Percentiles rank a stretch among this genome's conserved stretches.
Evolutionary conservation across 1,140 invertebrate genomes (phyloP).

Genomic region (Trichonephila clavipes): DNA sequence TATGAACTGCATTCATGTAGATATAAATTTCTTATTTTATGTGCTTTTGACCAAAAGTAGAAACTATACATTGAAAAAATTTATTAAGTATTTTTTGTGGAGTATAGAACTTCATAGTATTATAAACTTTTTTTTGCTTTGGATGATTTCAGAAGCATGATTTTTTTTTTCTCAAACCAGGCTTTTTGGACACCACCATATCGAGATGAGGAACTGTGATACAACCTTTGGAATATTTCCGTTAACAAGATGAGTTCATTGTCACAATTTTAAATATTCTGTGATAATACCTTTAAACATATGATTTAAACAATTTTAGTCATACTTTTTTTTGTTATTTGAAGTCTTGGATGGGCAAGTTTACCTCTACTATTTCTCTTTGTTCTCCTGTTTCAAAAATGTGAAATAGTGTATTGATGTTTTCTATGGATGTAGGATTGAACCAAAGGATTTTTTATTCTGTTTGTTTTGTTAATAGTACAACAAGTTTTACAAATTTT

Average conservation of each 20-base stretch:
- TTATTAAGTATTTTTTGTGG: too few relatives aligned
- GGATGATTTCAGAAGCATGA: too few relatives aligned
- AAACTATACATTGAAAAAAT: too few relatives aligned
- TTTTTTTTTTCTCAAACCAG: not conserved
- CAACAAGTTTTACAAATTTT: not conserved
- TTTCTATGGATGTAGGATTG: conserved; percentile 17
- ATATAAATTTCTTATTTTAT: too few relatives aligned
- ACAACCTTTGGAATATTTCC: conserved; percentile 20
- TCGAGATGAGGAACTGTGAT: conserved; percentile 73
- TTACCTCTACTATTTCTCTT: conserved; percentile 43
- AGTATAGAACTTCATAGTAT: too few relatives aligned
- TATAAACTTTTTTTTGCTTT: too few relatives aligned
- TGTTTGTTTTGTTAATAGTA: not conserved
- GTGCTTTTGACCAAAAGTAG: too few relatives aligned
- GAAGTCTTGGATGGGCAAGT: conserved; percentile 10
- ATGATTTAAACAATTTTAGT: conserved; percentile 65
- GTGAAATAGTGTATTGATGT: conserved; percentile 9
- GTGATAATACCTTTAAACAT: conserved; percentile 70
- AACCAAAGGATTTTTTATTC: conserved; percentile 46
- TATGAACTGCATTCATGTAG: too few relatives aligned
- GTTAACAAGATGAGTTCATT: conserved; percentile 31
- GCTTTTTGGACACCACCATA: conserved; percentile 68
- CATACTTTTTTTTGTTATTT: conserved; percentile 52
- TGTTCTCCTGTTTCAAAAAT: not conserved
- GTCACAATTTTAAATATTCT: conserved; percentile 61